Base-by-base conservation (phyloP, 2,888 invertebrate genomes). In the Agonopterix subpropinquella region DNA sequence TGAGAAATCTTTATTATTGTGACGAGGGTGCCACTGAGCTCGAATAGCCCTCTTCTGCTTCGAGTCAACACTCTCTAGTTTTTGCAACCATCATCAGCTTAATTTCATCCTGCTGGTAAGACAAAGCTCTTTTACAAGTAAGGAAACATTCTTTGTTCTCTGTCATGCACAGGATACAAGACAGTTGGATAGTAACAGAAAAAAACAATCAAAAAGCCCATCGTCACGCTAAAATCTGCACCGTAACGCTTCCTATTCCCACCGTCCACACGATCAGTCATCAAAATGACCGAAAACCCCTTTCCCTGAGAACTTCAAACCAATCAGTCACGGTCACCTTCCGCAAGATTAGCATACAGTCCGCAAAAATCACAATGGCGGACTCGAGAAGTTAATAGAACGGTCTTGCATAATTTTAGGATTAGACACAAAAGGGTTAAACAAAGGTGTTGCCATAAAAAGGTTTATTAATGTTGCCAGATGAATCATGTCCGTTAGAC, bases 401-500 rank as follows among this genome's bases (percentile, higher is more conserved):
- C 65, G 64, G 63, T 73, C 75, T 67, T 77, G 80, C 68, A 82
- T 81, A 85, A 83, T 80, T 80, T 73, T 62, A 63, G 62, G 56
- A 59, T 54, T 52, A 52, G 54, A 53, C 65, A 79, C 79, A 80
- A 84, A 74, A 74, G 85, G 81, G 76, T 78, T 81, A 87, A 77
- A 86, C 85, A 87, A 87, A 76, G 71, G 70, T 69, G 65, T 59
- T 48, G 53, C 64, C 57, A 70, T 73, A 80, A 79, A 81, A 82
- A 83, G 71, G 65, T 70, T 70, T 82, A 87, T 84, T 86, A 86
- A 86, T 84, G 71, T 64, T 63, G 64, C 73, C 28, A 73, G 71
- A 82, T 83, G 73, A 67, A 77, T 81, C 79, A 80, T 67, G 78
- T 75, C 80, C 77, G 84, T 85, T 82, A 75, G 73, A 84, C 83